A percentile compares a stretch with the other conserved stretches of the same genome.
phyloP scores from a whole-genome alignment of 2,888 invertebrate genomes.

The Cyclophora albipunctata region DNA sequence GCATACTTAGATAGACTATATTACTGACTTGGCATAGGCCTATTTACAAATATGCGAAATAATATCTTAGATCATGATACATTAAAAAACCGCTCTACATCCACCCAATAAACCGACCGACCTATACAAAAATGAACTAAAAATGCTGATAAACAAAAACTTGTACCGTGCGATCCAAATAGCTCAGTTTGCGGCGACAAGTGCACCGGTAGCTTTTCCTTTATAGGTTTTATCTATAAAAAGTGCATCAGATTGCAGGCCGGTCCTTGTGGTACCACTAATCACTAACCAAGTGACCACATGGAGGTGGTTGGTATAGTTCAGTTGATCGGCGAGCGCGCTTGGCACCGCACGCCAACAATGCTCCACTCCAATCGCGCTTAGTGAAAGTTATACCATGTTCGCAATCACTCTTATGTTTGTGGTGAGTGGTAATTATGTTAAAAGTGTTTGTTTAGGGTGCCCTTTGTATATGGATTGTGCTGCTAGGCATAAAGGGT shows the following conservation, averaged over 20 bases:
- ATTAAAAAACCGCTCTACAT: background rate
- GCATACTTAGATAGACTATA: too few relatives aligned
- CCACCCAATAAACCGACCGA: background rate
- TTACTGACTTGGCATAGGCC: too few relatives aligned
- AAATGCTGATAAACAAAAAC: background rate
- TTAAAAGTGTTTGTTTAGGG: slow-evolving; percentile 53
- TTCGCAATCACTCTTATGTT: slow-evolving; percentile 68
- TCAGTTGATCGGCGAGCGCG: slow-evolving; percentile 54
- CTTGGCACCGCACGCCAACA: slow-evolving; percentile 44
- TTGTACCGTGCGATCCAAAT: slow-evolving; percentile 15
- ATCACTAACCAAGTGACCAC: slow-evolving; percentile 11
- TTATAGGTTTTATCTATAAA: slow-evolving; percentile 35
- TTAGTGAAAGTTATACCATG: slow-evolving; percentile 72
- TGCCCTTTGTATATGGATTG: slow-evolving; percentile 25
- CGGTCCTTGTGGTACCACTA: slow-evolving; percentile 41
- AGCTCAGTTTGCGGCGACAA: slow-evolving; percentile 23
- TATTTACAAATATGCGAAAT: too few relatives aligned
- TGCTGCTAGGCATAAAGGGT: too few relatives aligned
- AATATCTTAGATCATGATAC: background rate
- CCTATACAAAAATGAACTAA: background rate
- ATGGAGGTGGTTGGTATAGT: too few relatives aligned
- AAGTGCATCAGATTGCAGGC: slow-evolving; percentile 41
- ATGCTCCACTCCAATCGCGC: slow-evolving; percentile 45
- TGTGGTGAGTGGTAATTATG: slow-evolving; percentile 70
- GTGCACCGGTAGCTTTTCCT: slow-evolving; percentile 47